Base-by-base conservation (phyloP, 2,888 invertebrate genomes). In the Alentia gelatinosa region DNA sequence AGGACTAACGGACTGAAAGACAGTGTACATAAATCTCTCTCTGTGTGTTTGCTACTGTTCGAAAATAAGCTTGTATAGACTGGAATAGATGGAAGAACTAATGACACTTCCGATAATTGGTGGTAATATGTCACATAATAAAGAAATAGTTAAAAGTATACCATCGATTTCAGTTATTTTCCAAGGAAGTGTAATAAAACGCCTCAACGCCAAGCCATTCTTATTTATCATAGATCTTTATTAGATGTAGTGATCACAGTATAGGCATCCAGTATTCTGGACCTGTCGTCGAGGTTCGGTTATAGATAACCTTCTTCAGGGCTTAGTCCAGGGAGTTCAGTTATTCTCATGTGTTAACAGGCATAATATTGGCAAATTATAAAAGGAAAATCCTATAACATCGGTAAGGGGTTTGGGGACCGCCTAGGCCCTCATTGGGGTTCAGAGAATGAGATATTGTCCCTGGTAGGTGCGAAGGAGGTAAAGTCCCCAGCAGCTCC, bases 1-100 rank as follows among this genome's bases (percentile, higher is more conserved):
- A 92, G 19, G 30, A 86, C 42, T 86, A 33, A 86, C 12, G 35
- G 68, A 23, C 7, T n/a, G 50, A 50, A n/a, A n/a, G n/a, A n/a
- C n/a, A n/a, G n/a, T n/a, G n/a, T n/a, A n/a, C n/a, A n/a, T n/a
- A n/a, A n/a, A n/a, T n/a, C n/a, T n/a, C n/a, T n/a, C n/a, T n/a
- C n/a, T n/a, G n/a, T n/a, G n/a, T n/a, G n/a, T n/a, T n/a, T n/a
- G n/a, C n/a, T n/a, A n/a, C n/a, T n/a, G n/a, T n/a, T n/a, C n/a
- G n/a, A n/a, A n/a, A n/a, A n/a, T n/a, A n/a, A n/a, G n/a, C n/a
- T n/a, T n/a, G n/a, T n/a, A n/a, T n/a, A n/a, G n/a, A n/a, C n/a
- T n/a, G n/a, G n/a, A n/a, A n/a, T n/a, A n/a, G n/a, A n/a, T n/a
- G n/a, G n/a, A n/a, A n/a, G n/a, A n/a, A n/a, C n/a, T n/a, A n/a